Base-by-base conservation (phyloP, 2,797 vertebrate species). In the Pygocentrus nattereri region DNA sequence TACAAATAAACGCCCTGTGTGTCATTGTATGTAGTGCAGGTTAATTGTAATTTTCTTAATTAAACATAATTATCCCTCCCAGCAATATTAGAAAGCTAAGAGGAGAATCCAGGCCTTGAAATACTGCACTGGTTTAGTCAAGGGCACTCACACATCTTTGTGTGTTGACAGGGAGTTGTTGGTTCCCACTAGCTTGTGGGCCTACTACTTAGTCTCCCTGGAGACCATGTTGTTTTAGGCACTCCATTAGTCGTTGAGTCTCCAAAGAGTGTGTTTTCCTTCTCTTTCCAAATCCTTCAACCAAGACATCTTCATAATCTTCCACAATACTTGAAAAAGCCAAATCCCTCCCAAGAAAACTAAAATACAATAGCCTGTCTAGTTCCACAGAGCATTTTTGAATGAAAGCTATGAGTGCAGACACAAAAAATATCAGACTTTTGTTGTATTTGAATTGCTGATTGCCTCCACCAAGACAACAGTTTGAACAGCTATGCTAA, bases 401-500 rank as follows among this genome's bases (percentile, higher is more conserved):
- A 62, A 49, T 62, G 50, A 74, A 74, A 80, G 64, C 62, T 59
- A 81, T 75, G 72, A 76, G 56, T 27, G 34, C 25, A 79, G 70
- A 78, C 52, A 70, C 78, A 62, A 69, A 84, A 70, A 74, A 74
- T 18, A 84, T 82, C 73, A 71, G 79, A 73, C 27, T 82, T 72
- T 84, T 87, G 84, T 49, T 83, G 72, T 75, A 78, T 88, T 87
- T 88, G 82, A 84, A 77, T 82, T 86, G 80, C 81, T 87, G 81
- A 87, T 87, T 82, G 72, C 68, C 41, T 54, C 59, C 59, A 76
- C 74, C 82, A 52, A 82, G 64, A 79, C 50, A 84, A 56, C 56
- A 74, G 83, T 87, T 87, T 85, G 79, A 74, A 88, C 82, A 87
- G 87, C 88, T 89, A 85, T 85, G 85, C 73, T 78, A 76, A 84